Base-by-base conservation (phyloP, 1,140 invertebrate species). In the Oncopeltus fasciatus region DNA sequence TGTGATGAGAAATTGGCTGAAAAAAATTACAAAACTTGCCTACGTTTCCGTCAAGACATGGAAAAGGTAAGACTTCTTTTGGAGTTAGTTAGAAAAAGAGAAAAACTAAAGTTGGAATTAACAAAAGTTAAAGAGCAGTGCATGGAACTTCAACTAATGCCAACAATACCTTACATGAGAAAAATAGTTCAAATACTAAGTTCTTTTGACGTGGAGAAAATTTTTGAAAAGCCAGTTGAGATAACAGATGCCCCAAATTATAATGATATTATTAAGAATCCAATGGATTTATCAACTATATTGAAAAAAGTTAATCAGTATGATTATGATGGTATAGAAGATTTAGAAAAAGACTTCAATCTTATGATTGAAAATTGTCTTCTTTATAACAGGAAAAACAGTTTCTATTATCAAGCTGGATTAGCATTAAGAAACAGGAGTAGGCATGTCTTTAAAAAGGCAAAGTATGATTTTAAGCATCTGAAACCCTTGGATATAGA, bases 271-370 rank as follows among this genome's bases (percentile, higher is more conserved):
- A 92, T 98, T 0, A 86, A 90, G 60, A 78, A 90, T 66, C 95
- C 95, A 0, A 98, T 98, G 92, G 95, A 98, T 74, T 79, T 98
- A 33, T 87, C 88, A 47, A 97, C 92, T 0, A 98, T 98, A 88
- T 74, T 78, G 67, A 76, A 76, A 58, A 84, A 84, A 70, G 70
- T 83, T 14, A 72, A 79, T 46, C 51, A 66, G 18, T 76, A 78
- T 66, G 67, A 77, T 60, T 85, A 85, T 70, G 67, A 65, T 3
- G 83, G 80, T 26, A 76, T 98, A 33, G 83, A 86, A 59, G 81
- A 85, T n/a, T 85, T 98, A 69, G 87, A 94, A 71, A 74, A 74
- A 1, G 95, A 98, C 76, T 97, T 98, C 71, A 83, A 88, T 68
- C 76, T 96, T 0, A 97, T 98, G 85, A 90, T 97, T 28, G 14